These are phyloP conservation scores for Magallana ariakensis DNA, from an alignment of 1,140 invertebrate genomes.

Conservation along the genomic window DNA sequence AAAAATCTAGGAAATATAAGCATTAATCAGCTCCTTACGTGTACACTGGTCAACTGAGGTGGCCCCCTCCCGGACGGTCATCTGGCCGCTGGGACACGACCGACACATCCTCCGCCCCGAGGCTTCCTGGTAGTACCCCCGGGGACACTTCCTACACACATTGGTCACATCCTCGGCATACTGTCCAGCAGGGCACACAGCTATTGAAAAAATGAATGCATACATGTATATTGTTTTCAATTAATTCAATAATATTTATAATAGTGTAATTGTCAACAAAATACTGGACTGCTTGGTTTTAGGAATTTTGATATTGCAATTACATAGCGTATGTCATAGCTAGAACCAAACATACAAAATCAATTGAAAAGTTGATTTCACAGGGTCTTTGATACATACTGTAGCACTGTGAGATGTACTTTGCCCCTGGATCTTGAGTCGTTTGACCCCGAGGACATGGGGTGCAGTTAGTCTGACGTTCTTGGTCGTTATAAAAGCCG, in stretches of 20 bases:
- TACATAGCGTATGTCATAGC: no score
- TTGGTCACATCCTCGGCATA: background rate
- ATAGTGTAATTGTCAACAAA: no score
- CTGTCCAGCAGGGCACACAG: background rate
- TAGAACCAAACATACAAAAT: no score
- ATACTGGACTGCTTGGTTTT: no score
- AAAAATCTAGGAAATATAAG: no score
- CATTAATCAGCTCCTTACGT: constrained; percentile 38
- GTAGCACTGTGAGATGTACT: constrained; percentile 48
- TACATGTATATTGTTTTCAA: no score
- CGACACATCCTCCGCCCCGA: constrained; percentile 54
- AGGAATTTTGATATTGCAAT: no score
- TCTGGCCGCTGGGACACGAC: constrained; percentile 59
- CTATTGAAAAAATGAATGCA: background rate
- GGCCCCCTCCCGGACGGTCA: constrained; percentile 55
- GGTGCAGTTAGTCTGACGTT: constrained; percentile 56
- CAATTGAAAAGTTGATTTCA: no score
- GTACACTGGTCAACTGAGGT: constrained; percentile 50
- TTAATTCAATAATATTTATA: no score
- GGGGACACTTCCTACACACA: constrained; percentile 59
- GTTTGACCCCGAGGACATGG: constrained; percentile 59
- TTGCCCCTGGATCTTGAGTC: constrained; percentile 58
- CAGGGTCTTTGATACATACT: constrained; percentile 46
- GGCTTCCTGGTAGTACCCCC: constrained; percentile 55
- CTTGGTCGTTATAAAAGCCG: constrained; percentile 57